Base-by-base conservation (phyloP, 2,797 vertebrate species). In the Notoglanidium macrostoma region DNA sequence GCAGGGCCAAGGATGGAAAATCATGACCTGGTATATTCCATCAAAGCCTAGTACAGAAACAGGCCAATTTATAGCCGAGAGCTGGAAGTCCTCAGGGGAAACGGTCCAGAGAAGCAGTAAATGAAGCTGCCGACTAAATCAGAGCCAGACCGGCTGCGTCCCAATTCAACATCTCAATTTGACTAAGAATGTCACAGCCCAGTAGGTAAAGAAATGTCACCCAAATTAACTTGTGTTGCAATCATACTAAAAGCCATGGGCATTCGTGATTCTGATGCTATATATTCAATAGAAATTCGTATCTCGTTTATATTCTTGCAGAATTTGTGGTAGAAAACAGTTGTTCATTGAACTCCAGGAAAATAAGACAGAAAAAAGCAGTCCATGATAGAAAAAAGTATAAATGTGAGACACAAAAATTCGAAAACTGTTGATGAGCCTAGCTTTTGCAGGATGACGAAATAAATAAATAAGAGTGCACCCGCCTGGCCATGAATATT, bases 401-500 rank as follows among this genome's bases (percentile, higher is more conserved):
- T 80, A 87, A 79, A 87, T 77, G 59, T 83, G 17, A 57, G 63
- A 74, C 63, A 17, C 85, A 57, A 54, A 83, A 59, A 46, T 10
- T 10, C 3, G 17, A 23, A 82, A 73, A 85, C 35, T 44, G 91
- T 91, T 93, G 89, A 90, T 92, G 90, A 93, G 91, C 91, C 93
- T 85, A 23, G 89, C 89, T 91, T 89, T 91, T 95, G 93, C 92
- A 91, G 93, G 92, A 93, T 94, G 94, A 95, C 92, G 94, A 96
- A 96, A 96, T 95, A 92, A 91, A 91, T 91, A 92, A 92, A 88
- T 95, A 95, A 94, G 92, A 92, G 92, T 93, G 90, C 89, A 89
- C 89, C 94, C 95, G 95, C 94, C 95, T 95, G 95, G 94, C 94
- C 94, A 96, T 96, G 95, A 96, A 96, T 96, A 96, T 96, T 96